Conservation (phyloP, 2,888 invertebrate genomes). For the Rhopalosiphum nymphaeae region DNA sequence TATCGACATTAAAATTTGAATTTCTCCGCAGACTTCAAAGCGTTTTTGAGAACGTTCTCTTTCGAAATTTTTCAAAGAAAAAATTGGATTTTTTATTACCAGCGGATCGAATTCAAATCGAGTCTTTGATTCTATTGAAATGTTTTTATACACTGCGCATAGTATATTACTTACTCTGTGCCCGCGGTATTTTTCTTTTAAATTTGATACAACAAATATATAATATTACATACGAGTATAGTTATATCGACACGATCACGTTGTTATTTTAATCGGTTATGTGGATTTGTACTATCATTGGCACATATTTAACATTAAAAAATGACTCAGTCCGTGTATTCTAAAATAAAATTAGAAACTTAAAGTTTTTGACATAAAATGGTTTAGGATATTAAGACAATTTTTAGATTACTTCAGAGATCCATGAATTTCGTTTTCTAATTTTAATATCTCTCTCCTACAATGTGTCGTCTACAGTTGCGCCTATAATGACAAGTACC, state of each 20-base stretch:
- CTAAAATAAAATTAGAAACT: not conserved
- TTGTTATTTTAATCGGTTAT: not conserved
- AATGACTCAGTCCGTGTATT: no score
- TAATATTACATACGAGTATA: not conserved
- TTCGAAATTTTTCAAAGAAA: not conserved
- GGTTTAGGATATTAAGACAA: not conserved
- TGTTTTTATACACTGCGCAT: not conserved
- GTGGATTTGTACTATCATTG: not conserved
- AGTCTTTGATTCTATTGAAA: not conserved
- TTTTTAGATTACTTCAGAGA: not conserved
- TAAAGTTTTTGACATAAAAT: not conserved
- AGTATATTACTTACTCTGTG: not conserved
- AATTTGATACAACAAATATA: not conserved
- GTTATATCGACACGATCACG: not conserved
- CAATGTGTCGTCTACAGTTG: not conserved
- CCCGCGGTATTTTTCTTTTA: not conserved
- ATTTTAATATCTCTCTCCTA: not conserved
- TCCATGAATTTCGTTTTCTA: not conserved
- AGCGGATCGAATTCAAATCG: not conserved
- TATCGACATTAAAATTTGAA: not conserved
- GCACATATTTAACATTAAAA: not conserved
- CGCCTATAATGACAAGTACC: no score
- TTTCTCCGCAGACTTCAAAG: not conserved
- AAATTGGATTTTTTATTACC: not conserved
- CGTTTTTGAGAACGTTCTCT: not conserved